Percentiles rank a stretch among this genome's conserved stretches.
Conservation (phyloP, 2,797 vertebrate species). For the Manis crassicaudata region DNA sequence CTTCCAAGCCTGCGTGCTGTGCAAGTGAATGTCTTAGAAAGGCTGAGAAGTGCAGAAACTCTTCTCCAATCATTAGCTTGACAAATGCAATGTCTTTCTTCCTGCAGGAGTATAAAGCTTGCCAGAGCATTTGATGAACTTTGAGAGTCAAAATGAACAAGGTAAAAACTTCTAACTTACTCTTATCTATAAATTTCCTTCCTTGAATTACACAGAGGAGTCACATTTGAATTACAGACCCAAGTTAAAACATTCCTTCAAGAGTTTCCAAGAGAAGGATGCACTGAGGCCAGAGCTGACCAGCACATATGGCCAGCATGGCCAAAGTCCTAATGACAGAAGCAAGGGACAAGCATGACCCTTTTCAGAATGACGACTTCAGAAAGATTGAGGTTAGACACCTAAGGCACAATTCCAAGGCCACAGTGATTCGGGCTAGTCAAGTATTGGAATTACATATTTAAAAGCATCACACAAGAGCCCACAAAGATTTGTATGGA, state of each 20-base stretch:
- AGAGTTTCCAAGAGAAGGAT: background rate
- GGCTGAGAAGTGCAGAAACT: background rate
- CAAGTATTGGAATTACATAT: background rate
- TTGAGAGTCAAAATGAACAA: background rate
- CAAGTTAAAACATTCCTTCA: background rate
- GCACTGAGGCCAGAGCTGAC: background rate
- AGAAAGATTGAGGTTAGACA: background rate
- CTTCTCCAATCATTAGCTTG: fast-evolving
- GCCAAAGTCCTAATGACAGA: background rate
- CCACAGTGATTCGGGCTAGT: fast-evolving
- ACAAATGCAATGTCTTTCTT: no score
- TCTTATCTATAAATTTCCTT: background rate
- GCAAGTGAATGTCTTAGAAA: no score
- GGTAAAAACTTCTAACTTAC: background rate
- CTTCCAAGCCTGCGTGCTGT: fast-evolving
- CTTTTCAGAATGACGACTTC: fast-evolving
- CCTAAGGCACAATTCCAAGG: no score
- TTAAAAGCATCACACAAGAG: no score
- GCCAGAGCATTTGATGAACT: background rate
- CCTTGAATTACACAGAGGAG: background rate
- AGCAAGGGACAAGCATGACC: fast-evolving
- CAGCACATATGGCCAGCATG: fast-evolving
- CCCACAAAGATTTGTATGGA: fast-evolving
- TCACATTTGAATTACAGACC: background rate
- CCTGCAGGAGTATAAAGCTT: background rate